Base-by-base conservation (phyloP, 1,140 invertebrate genomes). In the Chironomus tepperi region DNA sequence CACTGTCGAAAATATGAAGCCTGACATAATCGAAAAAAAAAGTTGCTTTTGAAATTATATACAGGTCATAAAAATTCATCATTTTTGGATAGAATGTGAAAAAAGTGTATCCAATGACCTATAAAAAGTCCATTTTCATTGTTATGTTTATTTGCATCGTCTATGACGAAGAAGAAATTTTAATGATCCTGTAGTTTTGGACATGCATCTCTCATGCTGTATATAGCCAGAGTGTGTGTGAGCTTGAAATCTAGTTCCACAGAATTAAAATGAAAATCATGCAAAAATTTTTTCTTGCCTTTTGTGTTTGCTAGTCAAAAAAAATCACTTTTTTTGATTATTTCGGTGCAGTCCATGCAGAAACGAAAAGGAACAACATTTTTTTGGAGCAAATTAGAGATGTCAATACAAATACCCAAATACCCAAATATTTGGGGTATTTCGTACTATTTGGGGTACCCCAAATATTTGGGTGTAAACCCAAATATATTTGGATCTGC, bases 121-220 rank as follows among this genome's bases (percentile, higher is more conserved):
- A 70, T 70, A 70, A 70, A 70, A 70, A 70, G 65, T 70, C 19
- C 65, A 70, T 70, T 70, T 70, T 70, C 65, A 70, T 70, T 70
- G 65, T 70, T 70, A 21, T 70, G 16, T 70, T 19, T 70, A 57
- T 57, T 57, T 57, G 47, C 47, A 57, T 57, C 47, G n/a, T 57
- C 12, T 57, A 57, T 57, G 47, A 57, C 47, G 47, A 57, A n/a
- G n/a, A 12, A 57, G 47, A 57, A 57, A 57, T 57, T 57, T 57
- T 57, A 57, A 57, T 57, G 47, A 57, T 57, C 10, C 24, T 57
- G 47, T n/a, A 57, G 12, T 57, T 57, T n/a, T 57, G 12, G 24
- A 34, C n/a, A 57, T 57, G 12, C 47, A n/a, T 57, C 12, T 57
- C 12, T 47, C 43, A 47, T 47, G 5, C 47, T 57, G 15, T 57